phyloP scores from a whole-genome alignment of 2,888 invertebrate species.

The Caenorhabditis sp. region DNA sequence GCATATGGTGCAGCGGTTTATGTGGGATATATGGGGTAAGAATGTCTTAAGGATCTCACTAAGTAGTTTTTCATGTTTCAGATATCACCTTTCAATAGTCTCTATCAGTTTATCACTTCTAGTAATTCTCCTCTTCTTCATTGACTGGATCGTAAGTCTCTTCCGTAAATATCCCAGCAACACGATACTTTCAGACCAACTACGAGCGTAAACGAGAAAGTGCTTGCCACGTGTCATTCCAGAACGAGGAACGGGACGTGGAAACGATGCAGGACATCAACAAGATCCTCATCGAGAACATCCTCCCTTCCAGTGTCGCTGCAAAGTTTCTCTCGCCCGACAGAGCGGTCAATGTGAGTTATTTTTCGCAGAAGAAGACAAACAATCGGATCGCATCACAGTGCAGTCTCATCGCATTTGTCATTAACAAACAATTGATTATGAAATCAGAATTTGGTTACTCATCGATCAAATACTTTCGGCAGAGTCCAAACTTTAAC shows the following conservation, averaged over 20 bases:
- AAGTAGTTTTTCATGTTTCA: conserved; percentile 60
- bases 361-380: background rate
- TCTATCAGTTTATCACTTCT: conserved; percentile 79
- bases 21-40: conserved; percentile 67
- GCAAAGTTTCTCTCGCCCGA: conserved; percentile 91
- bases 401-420: conserved; percentile 5
- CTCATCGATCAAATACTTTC: conserved; percentile 26
- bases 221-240: conserved; percentile 93
- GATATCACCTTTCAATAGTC: conserved; percentile 81
- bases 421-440: conserved; percentile 33
- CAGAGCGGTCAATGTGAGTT: conserved; percentile 87
- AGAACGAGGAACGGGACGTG: conserved; percentile 94
- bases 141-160: conserved; percentile 81
- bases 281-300: conserved; percentile 93
- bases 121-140: conserved; percentile 78
- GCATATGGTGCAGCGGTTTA: conserved; percentile 67
- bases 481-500: no score
- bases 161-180: no score
- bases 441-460: conserved; percentile 15
- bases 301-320: conserved; percentile 96
- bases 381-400: conserved; percentile 23
- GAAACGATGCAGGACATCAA: conserved; percentile 90
- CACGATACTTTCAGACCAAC: conserved; percentile 76
- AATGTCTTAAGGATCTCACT: background rate
- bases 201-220: conserved; percentile 89